A percentile compares a stretch with the other conserved stretches of the same genome.
phyloP scores from a whole-genome alignment of 2,113 vertebrate genomes.

The Anarhynchus alexandrinus region DNA sequence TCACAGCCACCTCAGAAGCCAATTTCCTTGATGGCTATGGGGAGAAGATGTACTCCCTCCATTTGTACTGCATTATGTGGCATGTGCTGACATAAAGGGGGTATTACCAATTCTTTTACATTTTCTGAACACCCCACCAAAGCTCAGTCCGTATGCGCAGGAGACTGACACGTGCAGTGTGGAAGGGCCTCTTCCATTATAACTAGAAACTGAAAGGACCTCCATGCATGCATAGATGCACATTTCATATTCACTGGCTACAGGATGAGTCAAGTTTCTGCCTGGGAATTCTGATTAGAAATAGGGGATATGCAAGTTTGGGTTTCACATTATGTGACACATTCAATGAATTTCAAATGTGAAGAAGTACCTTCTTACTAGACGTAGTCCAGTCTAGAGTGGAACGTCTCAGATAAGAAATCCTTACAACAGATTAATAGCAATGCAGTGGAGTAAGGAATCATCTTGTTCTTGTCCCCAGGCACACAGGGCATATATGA shows the following conservation, averaged over 20 bases:
- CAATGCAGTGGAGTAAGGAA: not conserved
- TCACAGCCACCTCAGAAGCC: not conserved
- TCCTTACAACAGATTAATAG: not conserved
- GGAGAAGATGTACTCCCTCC: not conserved
- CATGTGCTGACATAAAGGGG: not conserved
- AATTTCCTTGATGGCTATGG: not conserved
- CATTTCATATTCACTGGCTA: not conserved
- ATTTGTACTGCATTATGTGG: not conserved
- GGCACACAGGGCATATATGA: not conserved
- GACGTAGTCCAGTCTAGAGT: not conserved
- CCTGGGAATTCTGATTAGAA: not conserved
- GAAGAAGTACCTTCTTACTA: not conserved
- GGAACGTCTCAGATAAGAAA: not conserved
- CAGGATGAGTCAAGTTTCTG: not conserved
- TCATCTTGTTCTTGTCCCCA: not conserved
- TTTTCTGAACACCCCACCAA: not conserved
- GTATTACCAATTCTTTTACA: not conserved
- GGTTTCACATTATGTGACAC: not conserved
- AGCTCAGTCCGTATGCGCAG: not conserved
- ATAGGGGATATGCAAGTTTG: not conserved
- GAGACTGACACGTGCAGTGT: not conserved
- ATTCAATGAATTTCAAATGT: not conserved
- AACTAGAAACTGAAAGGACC: not conserved
- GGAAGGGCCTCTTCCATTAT: not conserved
- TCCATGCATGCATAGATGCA: not conserved